Evolutionary conservation across 2,797 vertebrate species (phyloP), one percentile per base, ranked within the genome.

Genomic region (Neosalanx taihuensis): DNA sequence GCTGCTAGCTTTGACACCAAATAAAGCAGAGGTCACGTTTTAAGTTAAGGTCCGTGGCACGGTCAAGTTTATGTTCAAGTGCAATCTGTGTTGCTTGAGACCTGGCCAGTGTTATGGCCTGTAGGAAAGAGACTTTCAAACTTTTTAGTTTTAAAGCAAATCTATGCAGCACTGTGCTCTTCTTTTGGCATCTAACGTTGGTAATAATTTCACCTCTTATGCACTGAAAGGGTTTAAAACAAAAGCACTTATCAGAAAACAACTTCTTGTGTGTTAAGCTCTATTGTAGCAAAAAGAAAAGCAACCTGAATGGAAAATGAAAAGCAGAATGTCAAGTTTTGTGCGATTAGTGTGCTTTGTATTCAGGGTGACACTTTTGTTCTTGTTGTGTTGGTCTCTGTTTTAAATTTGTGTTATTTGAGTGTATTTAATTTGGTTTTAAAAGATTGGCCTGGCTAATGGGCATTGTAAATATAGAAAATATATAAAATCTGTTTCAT

Each of bases 1-100:
- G 2, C 17, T 67, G 15, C 62, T 3, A 57, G 30, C 74, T 37
- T 74, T 72, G 70, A 76, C 37, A 74, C 18, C 77, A 78, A 79
- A 84, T 76, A 31, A 72, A 26, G 15, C 15, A 17, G 26, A 2
- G 37, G 53, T 63, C 33, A 41, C 4, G 18, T 31, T 41, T 63
- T 26, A 26, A 62, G 4, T 6, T 62, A 37, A 3, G 12, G 7
- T 57, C 7, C 7, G 29, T 12, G 33, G 12, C 18, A 56, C 70
- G 75, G 77, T 77, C 77, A 57, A 35, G 3, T 68, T 37, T 41
- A 69, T 49, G n/a, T 70, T 73, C 46, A 51, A 23, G n/a, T 20
- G 23, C 20, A 23, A 23, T 3, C 9, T 23, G 23, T 29, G 31
- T 37, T 64, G 33, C 6, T 17, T 56, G 4, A 17, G 51, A 17